Base-by-base conservation (phyloP, 2,113 vertebrate species). In the Andinoacara biseriatus region DNA sequence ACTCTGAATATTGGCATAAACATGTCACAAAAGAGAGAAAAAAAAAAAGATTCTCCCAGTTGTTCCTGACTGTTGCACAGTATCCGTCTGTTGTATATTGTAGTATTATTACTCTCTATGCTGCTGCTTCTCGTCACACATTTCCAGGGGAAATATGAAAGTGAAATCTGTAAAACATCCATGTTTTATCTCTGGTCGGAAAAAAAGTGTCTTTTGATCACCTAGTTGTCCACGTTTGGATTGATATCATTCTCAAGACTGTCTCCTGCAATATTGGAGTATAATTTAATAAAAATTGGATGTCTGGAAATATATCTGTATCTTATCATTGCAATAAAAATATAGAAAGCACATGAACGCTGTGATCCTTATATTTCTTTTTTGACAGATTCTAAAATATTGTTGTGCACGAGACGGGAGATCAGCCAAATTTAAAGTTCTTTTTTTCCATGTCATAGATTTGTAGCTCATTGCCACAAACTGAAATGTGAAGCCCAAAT, bases 261-360 rank as follows among this genome's bases (percentile, higher is more conserved):
- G 91, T 93, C 86, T 93, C 92, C 93, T 92, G 90, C 91, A 91
- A 94, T 95, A 94, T 92, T 92, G 93, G 94, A 95, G 92, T 92
- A 93, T 94, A 95, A 95, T 95, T 95, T 95, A 95, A 95, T 89
- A 81, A 91, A 38, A 94, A 94, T 85, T 95, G 94, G 95, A 94
- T 95, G 93, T 95, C 94, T 94, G 87, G 89, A 95, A 93, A 91
- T 95, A 93, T 95, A 95, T 94, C 91, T 95, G 93, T 95, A 95
- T 94, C 90, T 94, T 95, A 95, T 95, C 89, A 95, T 95, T 96
- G 94, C 95, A 95, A 96, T 96, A 96, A 96, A 96, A 94, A 93
- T 87, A 88, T 91, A 94, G 90, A 95, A 95, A 93, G 87, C 86
- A 92, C 43, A 18, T 0, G 8, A 54, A 18, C 38, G 14, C 20